Conservation (phyloP, 2,797 vertebrate genomes). For the Coracias cyanogaster region DNA sequence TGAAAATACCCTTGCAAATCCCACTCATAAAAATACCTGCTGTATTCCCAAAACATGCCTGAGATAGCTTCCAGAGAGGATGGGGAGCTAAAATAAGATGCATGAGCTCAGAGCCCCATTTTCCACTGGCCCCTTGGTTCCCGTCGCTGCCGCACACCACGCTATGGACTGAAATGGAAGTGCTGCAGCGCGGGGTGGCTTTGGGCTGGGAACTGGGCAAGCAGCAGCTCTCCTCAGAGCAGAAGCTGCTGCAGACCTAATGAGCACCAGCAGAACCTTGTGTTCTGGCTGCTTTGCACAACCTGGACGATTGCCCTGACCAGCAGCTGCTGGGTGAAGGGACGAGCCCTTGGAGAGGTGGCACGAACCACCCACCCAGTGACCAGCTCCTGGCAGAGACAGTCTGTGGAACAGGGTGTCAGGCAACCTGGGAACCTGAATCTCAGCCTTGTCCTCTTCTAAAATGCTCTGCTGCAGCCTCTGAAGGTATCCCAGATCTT, state of each 20-base stretch:
- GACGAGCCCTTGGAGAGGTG: neutral
- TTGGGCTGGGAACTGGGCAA: fast-evolving
- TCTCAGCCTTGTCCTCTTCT: neutral
- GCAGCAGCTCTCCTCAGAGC: neutral
- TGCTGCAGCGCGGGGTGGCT: neutral
- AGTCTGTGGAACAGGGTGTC: neutral
- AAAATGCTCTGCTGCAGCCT: neutral
- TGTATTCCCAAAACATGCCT: constrained; percentile 79
- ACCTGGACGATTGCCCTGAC: neutral
- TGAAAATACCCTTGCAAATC: constrained; percentile 81
- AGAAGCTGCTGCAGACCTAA: neutral
- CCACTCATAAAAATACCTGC: constrained; percentile 83
- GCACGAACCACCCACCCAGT: fast-evolving
- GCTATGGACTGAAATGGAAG: constrained; percentile 64
- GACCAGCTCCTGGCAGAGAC: fast-evolving
- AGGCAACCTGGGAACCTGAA: neutral
- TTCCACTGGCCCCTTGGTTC: constrained; percentile 12
- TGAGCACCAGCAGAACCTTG: neutral
- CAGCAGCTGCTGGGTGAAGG: neutral
- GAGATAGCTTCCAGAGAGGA: constrained; percentile 84
- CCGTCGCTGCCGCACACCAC: neutral
- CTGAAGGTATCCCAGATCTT: neutral
- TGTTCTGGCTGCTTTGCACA: neutral
- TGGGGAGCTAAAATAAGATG: constrained; percentile 81
- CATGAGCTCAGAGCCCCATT: constrained; percentile 75